Evolutionary conservation across 2,888 invertebrate species (phyloP).

Genomic region (Ceramica pisi): DNA sequence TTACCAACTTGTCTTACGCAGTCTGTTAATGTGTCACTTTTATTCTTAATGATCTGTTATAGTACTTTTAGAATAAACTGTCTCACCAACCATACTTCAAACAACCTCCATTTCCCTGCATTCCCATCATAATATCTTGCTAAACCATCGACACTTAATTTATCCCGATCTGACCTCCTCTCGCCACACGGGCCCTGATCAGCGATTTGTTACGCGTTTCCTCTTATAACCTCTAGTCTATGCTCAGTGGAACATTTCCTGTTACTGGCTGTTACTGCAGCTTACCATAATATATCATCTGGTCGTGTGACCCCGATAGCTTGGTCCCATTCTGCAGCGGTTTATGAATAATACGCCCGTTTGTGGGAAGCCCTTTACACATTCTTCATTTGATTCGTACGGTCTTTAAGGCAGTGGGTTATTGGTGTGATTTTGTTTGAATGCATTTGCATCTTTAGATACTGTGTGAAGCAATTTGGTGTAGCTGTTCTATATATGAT

Average conservation of each 20-base stretch:
- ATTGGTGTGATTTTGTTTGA: conserved; percentile 38
- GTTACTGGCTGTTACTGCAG: conserved; percentile 57
- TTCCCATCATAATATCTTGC: conserved; percentile 39
- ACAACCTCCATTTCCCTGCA: conserved; percentile 1
- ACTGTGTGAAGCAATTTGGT: conserved; percentile 5
- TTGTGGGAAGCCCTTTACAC: conserved; percentile 54
- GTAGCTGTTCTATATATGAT: conserved; percentile 4
- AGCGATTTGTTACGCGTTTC: conserved; percentile 72
- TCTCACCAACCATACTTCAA: not conserved
- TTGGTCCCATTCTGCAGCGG: conserved; percentile 47
- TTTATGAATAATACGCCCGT: conserved; percentile 59
- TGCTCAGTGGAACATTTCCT: conserved; percentile 62
- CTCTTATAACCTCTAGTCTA: conserved; percentile 54
- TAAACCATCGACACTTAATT: conserved; percentile 55
- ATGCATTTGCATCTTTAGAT: conserved; percentile 27
- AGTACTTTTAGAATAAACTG: not conserved
- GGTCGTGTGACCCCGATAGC: conserved; percentile 61
- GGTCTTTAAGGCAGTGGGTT: conserved; percentile 44
- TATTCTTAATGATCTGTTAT: not conserved
- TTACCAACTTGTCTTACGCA: not conserved
- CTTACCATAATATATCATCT: conserved; percentile 61
- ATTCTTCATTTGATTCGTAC: conserved; percentile 37
- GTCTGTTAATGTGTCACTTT: not conserved
- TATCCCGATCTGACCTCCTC: conserved; percentile 57
- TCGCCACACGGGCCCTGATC: conserved; percentile 64